Percentiles rank a stretch among this genome's conserved stretches.
These are phyloP conservation scores for Actinernus sp. DNA, from an alignment of 92 coral and sea anemone genomes.

Conservation along the genomic window DNA sequence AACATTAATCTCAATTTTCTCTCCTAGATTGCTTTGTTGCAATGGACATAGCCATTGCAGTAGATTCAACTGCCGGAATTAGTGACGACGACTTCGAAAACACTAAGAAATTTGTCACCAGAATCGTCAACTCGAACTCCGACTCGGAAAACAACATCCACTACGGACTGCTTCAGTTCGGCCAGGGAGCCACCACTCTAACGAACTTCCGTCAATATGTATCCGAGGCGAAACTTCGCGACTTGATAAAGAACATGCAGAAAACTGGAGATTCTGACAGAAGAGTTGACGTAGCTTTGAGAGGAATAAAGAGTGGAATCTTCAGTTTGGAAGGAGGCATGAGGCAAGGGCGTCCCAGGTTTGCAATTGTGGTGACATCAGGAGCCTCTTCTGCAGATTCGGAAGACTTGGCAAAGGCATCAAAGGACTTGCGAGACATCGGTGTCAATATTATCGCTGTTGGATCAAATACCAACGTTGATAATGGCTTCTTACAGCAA, in stretches of 20 bases:
- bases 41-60: constrained; percentile 61
- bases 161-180: constrained; percentile 46
- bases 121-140: constrained; percentile 36
- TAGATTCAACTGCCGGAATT: constrained; percentile 33
- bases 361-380: constrained; percentile 53
- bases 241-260: constrained; percentile 17
- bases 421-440: constrained; percentile 47
- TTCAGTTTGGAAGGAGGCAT: constrained; percentile 69
- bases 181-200: constrained; percentile 11
- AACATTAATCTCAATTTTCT: too few relatives aligned
- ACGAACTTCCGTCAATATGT: constrained; percentile 33
- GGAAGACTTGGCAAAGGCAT: constrained; percentile 28
- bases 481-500: constrained; percentile 33
- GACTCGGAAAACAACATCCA: constrained; percentile 62
- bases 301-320: constrained; percentile 28
- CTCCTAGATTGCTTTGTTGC: constrained; percentile 57
- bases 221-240: constrained; percentile 11
- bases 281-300: constrained; percentile 49
- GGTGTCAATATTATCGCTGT: constrained; percentile 70
- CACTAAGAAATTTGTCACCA: constrained; percentile 37
- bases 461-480: constrained; percentile 58
- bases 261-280: constrained; percentile 17
- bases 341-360: constrained; percentile 47
- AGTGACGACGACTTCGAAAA: constrained; percentile 25
- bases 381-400: constrained; percentile 55